Conservation (phyloP, 1,140 invertebrate genomes). For the Pectinophora gossypiella region DNA sequence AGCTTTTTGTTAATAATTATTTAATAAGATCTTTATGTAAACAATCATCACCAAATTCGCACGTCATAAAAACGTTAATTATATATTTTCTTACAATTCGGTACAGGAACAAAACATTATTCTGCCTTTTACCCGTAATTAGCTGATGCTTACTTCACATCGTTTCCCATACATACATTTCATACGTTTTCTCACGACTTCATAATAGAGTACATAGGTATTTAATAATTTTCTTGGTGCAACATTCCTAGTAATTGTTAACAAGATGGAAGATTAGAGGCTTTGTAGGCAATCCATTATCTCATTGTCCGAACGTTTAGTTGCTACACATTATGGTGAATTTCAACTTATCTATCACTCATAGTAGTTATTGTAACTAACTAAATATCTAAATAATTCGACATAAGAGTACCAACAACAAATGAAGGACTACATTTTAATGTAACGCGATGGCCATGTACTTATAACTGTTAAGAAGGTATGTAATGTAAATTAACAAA, state of each 20-base stretch:
- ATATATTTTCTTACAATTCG: background rate
- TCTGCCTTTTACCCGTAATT: background rate
- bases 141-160: background rate
- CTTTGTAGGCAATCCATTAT: no score
- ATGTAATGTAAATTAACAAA: no score
- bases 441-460: no score
- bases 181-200: background rate
- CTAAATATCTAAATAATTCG: background rate
- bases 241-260: background rate
- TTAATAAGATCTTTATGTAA: background rate
- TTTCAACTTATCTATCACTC: no score
- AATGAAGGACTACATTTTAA: no score
- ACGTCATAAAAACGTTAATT: background rate
- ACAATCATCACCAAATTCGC: background rate
- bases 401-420: no score
- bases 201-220: background rate
- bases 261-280: background rate
- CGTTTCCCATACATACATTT: background rate
- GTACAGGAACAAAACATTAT: background rate
- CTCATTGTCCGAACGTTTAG: no score
- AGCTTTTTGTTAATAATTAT: background rate
- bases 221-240: background rate
- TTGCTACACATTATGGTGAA: no score
- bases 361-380: background rate
- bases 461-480: no score